Evolutionary conservation across 2,888 invertebrate species (phyloP), one percentile per base, ranked within the genome.

Genomic region (Drosophila anomelani): DNA sequence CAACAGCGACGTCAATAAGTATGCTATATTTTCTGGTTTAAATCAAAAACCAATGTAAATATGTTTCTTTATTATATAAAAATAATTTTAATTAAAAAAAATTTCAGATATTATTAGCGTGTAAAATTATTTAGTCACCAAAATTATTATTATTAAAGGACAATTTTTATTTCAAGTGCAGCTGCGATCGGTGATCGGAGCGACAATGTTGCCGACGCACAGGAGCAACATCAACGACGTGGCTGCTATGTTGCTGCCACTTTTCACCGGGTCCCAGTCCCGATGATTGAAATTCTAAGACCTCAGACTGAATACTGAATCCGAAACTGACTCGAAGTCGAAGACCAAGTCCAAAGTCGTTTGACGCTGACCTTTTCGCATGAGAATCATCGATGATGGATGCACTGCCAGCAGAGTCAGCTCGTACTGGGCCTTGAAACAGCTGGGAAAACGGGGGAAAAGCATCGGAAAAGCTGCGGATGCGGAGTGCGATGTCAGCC

Each of bases 241-340:
- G 44, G 55, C 74, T 62, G 57, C 59, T 68, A 64, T 80, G 61
- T 44, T 63, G 56, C 74, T 69, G 75, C 81, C 76, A 85, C 88
- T 85, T 87, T 87, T 81, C 85, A 82, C 83, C 82, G 39, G 77
- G 78, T 70, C 78, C 66, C 75, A 63, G 41, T 71, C 72, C 68
- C 81, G 79, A 90, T 85, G 85, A 85, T 85, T 90, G 85, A 90
- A 85, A 85, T 85, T 85, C 87, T 78, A 83, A 88, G 76, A 68
- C 71, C 78, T 72, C 74, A 72, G 73, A 75, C 71, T 69, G 56
- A 39, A 53, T 55, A 55, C 55, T 44, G 47, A 62, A 63, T 59
- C 51, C 55, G 44, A 57, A 67, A 66, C 51, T 58, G 61, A 71
- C 46, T 72, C 23, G 34, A 32, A 71, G 49, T 57, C 43, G 23